phyloP scores from a whole-genome alignment of 2,888 invertebrate genomes.

The Sicus ferrugineus region DNA sequence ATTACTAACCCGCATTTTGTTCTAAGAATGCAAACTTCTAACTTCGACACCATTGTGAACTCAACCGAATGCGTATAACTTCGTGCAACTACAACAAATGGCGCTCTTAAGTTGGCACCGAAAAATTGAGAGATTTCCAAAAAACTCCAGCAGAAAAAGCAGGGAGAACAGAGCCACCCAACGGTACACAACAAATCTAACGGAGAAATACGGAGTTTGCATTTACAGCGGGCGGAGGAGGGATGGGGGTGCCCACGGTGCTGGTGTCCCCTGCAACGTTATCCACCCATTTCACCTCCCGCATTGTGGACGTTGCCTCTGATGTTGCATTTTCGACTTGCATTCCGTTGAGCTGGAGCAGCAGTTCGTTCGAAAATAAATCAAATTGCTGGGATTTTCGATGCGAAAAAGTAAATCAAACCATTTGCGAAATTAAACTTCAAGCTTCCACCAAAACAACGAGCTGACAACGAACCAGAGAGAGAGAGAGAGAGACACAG shows the following conservation, averaged over 20 bases:
- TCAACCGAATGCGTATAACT: neutral
- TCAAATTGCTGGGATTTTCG: conserved; percentile 7
- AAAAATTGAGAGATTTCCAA: conserved; percentile 7
- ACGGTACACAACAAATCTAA: neutral
- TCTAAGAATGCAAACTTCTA: neutral
- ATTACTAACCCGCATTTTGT: neutral
- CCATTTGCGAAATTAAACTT: conserved; percentile 27
- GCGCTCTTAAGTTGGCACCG: conserved; percentile 6
- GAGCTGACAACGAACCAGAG: neutral
- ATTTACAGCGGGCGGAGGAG: too few relatives aligned
- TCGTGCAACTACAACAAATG: neutral
- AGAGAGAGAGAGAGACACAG: too few relatives aligned
- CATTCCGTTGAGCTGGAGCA: neutral
- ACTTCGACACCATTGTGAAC: conserved; percentile 1
- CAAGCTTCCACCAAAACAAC: conserved; percentile 18
- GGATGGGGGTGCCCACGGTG: neutral
- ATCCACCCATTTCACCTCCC: too few relatives aligned
- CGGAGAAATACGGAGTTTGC: too few relatives aligned
- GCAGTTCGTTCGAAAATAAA: conserved; percentile 20
- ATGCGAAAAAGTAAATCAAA: conserved; percentile 14
- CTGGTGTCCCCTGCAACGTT: too few relatives aligned
- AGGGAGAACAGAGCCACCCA: neutral
- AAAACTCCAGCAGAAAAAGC: neutral
- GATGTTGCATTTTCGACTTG: neutral
- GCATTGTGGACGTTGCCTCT: neutral